phyloP scores from a whole-genome alignment of 2,113 vertebrate genomes.

The Pelecanoides urinatrix region DNA sequence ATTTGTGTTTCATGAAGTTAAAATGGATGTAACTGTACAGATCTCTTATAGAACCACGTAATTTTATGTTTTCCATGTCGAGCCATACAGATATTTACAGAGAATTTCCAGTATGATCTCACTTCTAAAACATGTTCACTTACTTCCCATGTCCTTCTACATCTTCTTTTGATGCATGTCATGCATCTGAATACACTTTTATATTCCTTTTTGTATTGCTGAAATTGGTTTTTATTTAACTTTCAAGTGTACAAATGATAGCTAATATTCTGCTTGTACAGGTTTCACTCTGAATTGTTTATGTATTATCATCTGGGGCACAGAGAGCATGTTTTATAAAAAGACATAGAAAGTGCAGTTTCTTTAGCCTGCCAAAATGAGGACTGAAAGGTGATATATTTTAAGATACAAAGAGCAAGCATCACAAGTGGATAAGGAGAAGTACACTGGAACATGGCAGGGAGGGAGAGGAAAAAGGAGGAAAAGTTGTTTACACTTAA shows the following conservation, averaged over 20 bases:
- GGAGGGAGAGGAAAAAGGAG: background rate
- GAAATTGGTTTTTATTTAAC: constrained; percentile 35
- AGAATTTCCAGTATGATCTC: background rate
- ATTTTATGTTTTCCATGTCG: constrained; percentile 28
- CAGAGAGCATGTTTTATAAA: background rate
- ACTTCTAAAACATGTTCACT: background rate
- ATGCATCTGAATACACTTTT: constrained; percentile 14
- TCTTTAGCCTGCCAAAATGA: background rate
- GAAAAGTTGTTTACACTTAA: background rate
- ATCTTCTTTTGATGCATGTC: background rate
- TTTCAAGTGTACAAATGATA: constrained; percentile 16
- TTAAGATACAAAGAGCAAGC: background rate
- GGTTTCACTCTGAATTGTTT: constrained; percentile 44
- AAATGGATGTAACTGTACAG: constrained; percentile 8
- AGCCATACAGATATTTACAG: constrained; percentile 28
- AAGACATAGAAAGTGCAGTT: background rate
- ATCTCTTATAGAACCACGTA: constrained; percentile 28
- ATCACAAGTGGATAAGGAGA: background rate
- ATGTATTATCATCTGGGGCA: background rate
- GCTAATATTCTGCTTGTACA: constrained; percentile 12
- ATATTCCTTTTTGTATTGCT: constrained; percentile 56
- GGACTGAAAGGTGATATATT: background rate
- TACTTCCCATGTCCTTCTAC: background rate
- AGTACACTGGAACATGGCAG: too few relatives aligned
- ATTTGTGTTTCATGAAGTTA: constrained; percentile 17